Evolutionary conservation across 2,888 invertebrate species (phyloP), one percentile per base, ranked within the genome.

Genomic region (Archaeoteleia sp.): DNA sequence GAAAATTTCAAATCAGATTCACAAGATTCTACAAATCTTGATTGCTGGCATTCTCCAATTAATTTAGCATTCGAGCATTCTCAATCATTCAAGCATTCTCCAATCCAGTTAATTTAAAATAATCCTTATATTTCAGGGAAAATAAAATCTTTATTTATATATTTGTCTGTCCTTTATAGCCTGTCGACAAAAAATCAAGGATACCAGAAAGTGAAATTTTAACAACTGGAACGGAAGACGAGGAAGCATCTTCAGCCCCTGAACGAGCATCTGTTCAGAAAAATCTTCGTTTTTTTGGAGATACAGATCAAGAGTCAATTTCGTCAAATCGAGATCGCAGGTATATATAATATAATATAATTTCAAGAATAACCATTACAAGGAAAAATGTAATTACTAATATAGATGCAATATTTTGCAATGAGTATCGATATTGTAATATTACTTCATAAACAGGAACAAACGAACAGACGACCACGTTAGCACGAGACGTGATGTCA

Each of bases 261-360:
- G 84, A 84, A 74, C 77, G 83, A 62, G 79, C 77, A 49, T 83
- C 82, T 23, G 82, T 82, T 25, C 83, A 84, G 20, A 93, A 93
- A 83, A 93, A 90, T 86, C 88, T 94, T 7, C 90, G 94, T 43
- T 94, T 94, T 87, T 94, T 94, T 85, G 94, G 94, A 12, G 94
- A 94, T 85, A 94, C 94, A 6, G 94, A 94, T 80, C 88, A 89
- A 63, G 94, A 94, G 76, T 93, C 93, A 7, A 72, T 83, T 58
- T 79, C 84, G 42, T 84, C 84, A 20, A 81, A 81, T 51, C 80
- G 81, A 73, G 80, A 81, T 45, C 81, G 80, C 74, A 82, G 84
- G 84, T 84, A 74, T 62, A 1, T 25, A 29, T 17, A 8, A 45
- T 17, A n/a, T n/a, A n/a, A n/a, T n/a, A n/a, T n/a, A n/a, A 27